A percentile compares a stretch with the other conserved stretches of the same genome.
phyloP scores from a whole-genome alignment of 1,140 invertebrate species.

The Cryptotermes secundus region DNA sequence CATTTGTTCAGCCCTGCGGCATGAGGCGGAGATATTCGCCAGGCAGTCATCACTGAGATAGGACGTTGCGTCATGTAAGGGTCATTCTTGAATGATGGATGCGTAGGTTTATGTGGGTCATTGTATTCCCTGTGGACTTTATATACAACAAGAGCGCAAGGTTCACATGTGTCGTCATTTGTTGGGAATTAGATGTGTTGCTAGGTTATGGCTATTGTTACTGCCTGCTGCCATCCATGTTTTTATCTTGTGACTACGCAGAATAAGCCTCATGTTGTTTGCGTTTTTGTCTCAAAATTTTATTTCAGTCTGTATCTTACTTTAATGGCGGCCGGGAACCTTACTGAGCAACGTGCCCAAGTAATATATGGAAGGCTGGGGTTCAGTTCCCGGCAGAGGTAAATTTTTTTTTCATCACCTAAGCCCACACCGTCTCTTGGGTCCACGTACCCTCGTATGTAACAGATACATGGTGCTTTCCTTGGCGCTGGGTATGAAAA shows the following conservation, averaged over 20 bases:
- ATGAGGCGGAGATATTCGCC: neutral
- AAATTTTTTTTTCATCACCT: no score
- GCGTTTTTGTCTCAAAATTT: no score
- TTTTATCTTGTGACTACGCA: neutral
- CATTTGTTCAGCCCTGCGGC: neutral
- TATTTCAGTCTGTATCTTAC: no score
- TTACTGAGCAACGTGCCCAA: no score
- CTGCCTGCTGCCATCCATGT: neutral
- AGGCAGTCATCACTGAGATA: neutral
- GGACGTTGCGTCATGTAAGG: conserved; percentile 7
- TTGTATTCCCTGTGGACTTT: neutral
- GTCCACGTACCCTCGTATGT: no score
- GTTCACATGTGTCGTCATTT: neutral
- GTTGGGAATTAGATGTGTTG: neutral
- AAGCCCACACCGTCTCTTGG: no score
- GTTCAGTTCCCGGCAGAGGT: no score
- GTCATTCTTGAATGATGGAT: conserved; percentile 16
- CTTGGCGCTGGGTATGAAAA: no score
- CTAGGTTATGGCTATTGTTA: neutral
- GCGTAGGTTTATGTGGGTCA: conserved; percentile 13
- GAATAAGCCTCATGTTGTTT: no score
- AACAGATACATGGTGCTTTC: no score
- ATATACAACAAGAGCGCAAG: neutral
- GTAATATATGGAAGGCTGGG: no score
- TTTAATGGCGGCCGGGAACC: no score